Base-by-base conservation (phyloP, 1,140 invertebrate genomes). In the Stegodyphus mimosarum region DNA sequence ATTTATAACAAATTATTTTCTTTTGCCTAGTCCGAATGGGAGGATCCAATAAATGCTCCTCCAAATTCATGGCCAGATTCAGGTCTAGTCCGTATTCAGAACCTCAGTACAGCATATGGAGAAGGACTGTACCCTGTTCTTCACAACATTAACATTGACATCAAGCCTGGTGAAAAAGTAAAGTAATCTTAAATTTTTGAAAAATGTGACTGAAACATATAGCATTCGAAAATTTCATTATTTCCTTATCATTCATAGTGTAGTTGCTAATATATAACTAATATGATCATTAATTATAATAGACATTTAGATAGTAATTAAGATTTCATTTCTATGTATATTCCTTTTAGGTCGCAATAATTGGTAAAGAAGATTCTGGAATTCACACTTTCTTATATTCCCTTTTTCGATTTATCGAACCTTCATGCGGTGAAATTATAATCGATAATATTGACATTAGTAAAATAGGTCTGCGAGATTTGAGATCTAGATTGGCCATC, bases 71-170 rank as follows among this genome's bases (percentile, higher is more conserved):
- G 95, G 94, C 94, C 94, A 67, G 90, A 91, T 75, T 92, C 92
- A 71, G 95, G 95, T 6, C 92, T 93, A 88, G 93, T 95, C 55
- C 90, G 91, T 86, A 95, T 95, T 88, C 91, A 94, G 86, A 92
- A 93, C 85, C 93, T 95, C 5, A 93, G 92, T 52, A 89, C 95
- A 71, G 91, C 92, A 33, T 94, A 95, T 89, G 92, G 93, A 87
- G 90, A 91, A 6, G 91, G 92, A 67, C 89, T 90, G 67, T 91
- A 92, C 50, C 91, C 93, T 6, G 92, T 95, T 64, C 92, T 95
- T 5, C 91, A 92, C 74, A 88, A 91, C 60, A 89, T 94, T 9
- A 91, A 90, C 6, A 92, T 93, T 87, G 89, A 89, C 48, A 91
- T 93, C 75, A 88, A 91, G 6, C 89, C 92, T 18, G 89, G 90